Base-by-base conservation (phyloP, 2,797 vertebrate species). In the Sebastiscus albofasciatus region DNA sequence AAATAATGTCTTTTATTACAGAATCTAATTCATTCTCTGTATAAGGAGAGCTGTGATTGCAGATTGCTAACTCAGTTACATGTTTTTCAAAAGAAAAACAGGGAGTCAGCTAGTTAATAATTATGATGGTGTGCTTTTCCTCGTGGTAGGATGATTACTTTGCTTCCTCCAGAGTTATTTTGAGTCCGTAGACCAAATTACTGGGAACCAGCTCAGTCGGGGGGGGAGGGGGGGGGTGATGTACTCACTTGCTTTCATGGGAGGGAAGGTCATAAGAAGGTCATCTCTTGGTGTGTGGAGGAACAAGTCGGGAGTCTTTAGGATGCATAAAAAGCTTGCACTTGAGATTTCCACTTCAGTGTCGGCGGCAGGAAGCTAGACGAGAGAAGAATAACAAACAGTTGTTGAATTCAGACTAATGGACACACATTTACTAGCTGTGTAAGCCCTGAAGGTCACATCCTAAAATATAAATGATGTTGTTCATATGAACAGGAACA, bases 71-170 rank as follows among this genome's bases (percentile, higher is more conserved):
- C 33, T 61, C 3, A 24, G 2, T 20, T 31, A 20, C 20, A 20
- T 22, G 34, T 67, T 81, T 62, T 67, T 49, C 8, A 58, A 16
- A 67, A 75, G n/a, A 84, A 76, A 49, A 78, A 31, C 24, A 71
- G 0, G 27, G 27, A 79, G 33, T 86, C 73, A 89, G 72, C 68
- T 36, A 22, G 72, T 89, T 81, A 78, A 85, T 84, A 72, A 81
- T 82, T 78, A 72, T 29, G 20, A 76, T 52, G 9, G 2, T 20
- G 27, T 14, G 49, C 14, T 61, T 74, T 67, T 69, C 22, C 20
- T 72, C 22, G 1, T 60, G 55, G 18, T 27, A 14, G 58, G 16
- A 14, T 65, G 20, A 77, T 81, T 66, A 52, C 20, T 75, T 20
- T 79, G 54, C n/a, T 66, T 66, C 62, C 56, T 73, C 3, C 3